Conservation (phyloP, 30 jellyfish, hydroid and myxozoan species). For the Rhopilema esculentum region DNA sequence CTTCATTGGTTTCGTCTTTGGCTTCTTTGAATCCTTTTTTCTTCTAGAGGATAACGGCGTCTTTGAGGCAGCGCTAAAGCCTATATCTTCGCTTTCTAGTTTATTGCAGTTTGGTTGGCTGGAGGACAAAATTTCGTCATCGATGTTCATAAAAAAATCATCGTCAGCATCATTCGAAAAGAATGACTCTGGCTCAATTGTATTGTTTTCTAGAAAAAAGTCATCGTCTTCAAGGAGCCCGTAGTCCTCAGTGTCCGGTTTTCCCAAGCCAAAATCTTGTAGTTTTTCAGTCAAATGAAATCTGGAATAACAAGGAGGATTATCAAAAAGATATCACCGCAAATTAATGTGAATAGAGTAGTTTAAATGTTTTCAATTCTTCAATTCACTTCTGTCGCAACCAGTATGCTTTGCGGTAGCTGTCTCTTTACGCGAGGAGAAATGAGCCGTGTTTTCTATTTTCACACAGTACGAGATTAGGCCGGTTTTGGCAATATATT, state of each 20-base stretch:
- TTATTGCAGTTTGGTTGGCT: not conserved
- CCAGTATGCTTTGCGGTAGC: no score
- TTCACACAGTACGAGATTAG: no score
- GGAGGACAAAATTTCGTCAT: not conserved
- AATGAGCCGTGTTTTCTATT: no score
- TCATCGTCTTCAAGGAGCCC: not conserved
- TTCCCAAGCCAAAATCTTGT: not conserved
- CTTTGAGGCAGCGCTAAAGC: not conserved
- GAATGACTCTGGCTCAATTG: not conserved
- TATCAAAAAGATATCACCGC: no score
- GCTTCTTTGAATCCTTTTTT: no score
- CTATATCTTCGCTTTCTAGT: not conserved
- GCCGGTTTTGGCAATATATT: no score
- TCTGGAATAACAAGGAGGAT: not conserved
- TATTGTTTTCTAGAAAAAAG: not conserved
- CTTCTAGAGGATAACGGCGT: not conserved
- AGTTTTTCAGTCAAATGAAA: not conserved
- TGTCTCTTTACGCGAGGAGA: no score
- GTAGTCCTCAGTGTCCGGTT: not conserved
- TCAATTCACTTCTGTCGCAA: no score
- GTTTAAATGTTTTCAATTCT: no score
- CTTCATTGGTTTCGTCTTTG: no score
- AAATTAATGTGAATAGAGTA: no score
- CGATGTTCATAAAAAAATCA: slow-evolving; percentile 1
- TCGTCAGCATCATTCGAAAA: not conserved